These are phyloP conservation scores for Brachionus angularis DNA, from an alignment of 1,140 invertebrate species.

Conservation along the genomic window DNA sequence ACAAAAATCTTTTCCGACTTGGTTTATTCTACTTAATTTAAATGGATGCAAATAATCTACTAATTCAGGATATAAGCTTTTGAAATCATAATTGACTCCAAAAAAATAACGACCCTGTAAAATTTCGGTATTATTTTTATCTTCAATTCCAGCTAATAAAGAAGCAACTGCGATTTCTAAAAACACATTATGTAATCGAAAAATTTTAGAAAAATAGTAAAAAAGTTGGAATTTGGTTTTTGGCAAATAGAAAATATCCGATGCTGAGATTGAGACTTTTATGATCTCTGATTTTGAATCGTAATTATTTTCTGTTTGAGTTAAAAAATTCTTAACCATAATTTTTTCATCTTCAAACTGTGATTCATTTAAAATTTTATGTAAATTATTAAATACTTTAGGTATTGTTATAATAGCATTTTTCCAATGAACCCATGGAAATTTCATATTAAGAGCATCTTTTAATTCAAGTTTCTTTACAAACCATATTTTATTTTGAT, in stretches of 20 bases:
- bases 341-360: not conserved
- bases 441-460: not conserved
- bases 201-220: not conserved
- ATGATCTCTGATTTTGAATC: not conserved
- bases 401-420: not conserved
- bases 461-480: not conserved
- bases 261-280: not conserved
- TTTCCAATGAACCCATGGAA: not conserved
- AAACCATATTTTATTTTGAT: not conserved
- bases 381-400: not conserved
- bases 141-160: slow-evolving; percentile 1
- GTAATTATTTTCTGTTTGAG: not conserved
- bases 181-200: not conserved
- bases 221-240: not conserved
- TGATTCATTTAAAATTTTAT: not conserved
- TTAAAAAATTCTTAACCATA: not conserved
- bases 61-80: not conserved
- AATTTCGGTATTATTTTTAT: not conserved
- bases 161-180: not conserved
- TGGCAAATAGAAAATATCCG: not conserved
- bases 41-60: slow-evolving; percentile 18
- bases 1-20: too few relatives aligned
- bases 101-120: not conserved
- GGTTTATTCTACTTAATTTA: not conserved
- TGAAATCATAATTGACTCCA: not conserved